phyloP scores from a whole-genome alignment of 2,797 vertebrate genomes.

The Triplophysa bombifrons region DNA sequence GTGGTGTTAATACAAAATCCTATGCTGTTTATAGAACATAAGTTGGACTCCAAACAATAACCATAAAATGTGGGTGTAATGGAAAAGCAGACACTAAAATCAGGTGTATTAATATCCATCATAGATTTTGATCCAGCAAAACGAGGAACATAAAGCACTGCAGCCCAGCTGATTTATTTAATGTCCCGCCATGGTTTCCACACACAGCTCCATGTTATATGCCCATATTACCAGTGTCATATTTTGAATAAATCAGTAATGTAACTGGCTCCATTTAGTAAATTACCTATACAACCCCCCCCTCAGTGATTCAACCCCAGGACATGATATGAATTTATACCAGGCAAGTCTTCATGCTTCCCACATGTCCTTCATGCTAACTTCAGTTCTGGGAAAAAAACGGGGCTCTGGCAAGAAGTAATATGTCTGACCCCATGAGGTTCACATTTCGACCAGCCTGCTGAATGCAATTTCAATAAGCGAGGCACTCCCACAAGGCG shows the following conservation, averaged over 20 bases:
- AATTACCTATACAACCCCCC: constrained; percentile 58
- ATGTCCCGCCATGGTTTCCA: constrained; percentile 41
- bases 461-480: constrained; percentile 42
- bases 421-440: constrained; percentile 13
- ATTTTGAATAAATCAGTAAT: constrained; percentile 66
- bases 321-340: constrained; percentile 57
- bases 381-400: constrained; percentile 25
- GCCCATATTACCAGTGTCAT: constrained; percentile 64
- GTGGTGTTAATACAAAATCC: constrained; percentile 39
- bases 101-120: constrained; percentile 57
- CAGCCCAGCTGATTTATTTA: constrained; percentile 60
- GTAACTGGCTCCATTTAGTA: constrained; percentile 64
- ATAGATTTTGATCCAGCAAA: constrained; percentile 49
- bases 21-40: background rate
- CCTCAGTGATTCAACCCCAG: constrained; percentile 38
- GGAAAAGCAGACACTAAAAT: constrained; percentile 62
- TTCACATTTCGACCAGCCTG: constrained; percentile 39
- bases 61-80: constrained; percentile 55
- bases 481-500: background rate
- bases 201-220: constrained; percentile 60
- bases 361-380: constrained; percentile 35
- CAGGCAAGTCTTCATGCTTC: constrained; percentile 13
- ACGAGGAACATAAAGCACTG: constrained; percentile 46
- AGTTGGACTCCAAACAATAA: constrained; percentile 42
- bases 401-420: constrained; percentile 20